Percentiles rank a stretch among this genome's conserved stretches.
phyloP scores from a whole-genome alignment of 2,797 vertebrate genomes.

The Rhyacichthys aspro region DNA sequence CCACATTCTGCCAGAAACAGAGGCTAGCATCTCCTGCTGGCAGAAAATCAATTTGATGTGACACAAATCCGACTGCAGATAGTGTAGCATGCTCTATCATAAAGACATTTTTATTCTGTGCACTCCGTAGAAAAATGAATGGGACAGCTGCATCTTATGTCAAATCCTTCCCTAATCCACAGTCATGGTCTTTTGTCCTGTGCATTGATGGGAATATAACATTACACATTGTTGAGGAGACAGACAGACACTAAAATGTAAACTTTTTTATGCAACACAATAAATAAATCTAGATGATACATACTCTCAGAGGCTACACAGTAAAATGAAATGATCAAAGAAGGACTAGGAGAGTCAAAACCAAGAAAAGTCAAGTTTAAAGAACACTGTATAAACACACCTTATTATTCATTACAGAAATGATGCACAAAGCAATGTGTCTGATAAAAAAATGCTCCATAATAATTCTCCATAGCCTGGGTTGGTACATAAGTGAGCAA shows the following conservation, averaged over 20 bases:
- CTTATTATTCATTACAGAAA: conserved; percentile 23
- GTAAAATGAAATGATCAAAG: background rate
- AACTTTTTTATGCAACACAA: conserved; percentile 2
- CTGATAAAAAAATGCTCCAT: background rate
- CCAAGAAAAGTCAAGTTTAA: no score
- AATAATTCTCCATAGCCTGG: no score
- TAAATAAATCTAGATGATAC: conserved; percentile 12
- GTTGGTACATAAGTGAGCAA: no score
- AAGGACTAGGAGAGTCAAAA: conserved; percentile 6
- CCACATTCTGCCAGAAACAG: background rate
- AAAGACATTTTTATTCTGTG: conserved; percentile 12
- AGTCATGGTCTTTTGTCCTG: conserved; percentile 8
- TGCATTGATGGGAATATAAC: background rate
- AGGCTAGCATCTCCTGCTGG: conserved; percentile 14
- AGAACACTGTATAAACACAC: no score
- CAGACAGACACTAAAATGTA: no score
- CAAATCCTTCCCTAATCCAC: conserved; percentile 1
- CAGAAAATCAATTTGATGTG: conserved; percentile 17
- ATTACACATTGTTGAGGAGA: background rate
- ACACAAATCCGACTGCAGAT: conserved; percentile 13
- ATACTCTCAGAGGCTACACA: background rate
- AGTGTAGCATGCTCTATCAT: conserved; percentile 1
- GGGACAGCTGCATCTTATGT: conserved; percentile 7
- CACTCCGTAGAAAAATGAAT: conserved; percentile 6
- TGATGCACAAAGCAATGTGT: conserved; percentile 36